Evolutionary conservation across 2,113 vertebrate genomes (phyloP).

Genomic region (Carassius auratus): DNA sequence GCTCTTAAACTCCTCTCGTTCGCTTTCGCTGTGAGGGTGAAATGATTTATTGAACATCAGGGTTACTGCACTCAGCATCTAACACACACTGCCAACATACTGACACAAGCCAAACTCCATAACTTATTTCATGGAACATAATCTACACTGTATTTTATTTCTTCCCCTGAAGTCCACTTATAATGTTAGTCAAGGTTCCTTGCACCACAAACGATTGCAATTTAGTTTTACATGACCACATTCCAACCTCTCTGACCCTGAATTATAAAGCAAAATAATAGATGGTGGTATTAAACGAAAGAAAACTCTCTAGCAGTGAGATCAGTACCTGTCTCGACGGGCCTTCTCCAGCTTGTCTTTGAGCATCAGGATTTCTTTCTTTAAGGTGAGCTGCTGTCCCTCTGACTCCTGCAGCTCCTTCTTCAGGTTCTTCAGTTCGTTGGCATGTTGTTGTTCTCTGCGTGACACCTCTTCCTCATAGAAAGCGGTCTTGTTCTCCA

Average conservation of each 20-base stretch:
- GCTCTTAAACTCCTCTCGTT: conserved; percentile 92
- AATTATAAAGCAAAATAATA: background rate
- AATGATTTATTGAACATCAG: background rate
- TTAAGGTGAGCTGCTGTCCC: conserved; percentile 90
- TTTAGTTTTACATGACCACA: background rate
- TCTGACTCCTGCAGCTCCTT: conserved; percentile 93
- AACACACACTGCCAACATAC: background rate
- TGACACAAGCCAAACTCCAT: background rate
- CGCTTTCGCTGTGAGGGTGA: conserved; percentile 82
- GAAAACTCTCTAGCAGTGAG: background rate
- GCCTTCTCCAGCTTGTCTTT: conserved; percentile 98
- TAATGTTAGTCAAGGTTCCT: background rate
- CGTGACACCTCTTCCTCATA: conserved; percentile 91
- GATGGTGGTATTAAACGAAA: background rate
- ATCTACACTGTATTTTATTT: background rate
- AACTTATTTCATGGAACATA: background rate
- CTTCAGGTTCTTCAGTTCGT: conserved; percentile 88
- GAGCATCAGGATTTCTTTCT: conserved; percentile 94
- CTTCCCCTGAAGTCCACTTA: background rate
- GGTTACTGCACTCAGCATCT: background rate
- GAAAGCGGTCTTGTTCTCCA: conserved; percentile 91
- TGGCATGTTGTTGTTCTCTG: conserved; percentile 85
- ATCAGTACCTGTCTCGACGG: conserved; percentile 87
- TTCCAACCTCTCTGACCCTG: background rate
- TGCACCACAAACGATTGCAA: background rate